Evolutionary conservation across 1,140 invertebrate species (phyloP), one percentile per base, ranked within the genome.

Genomic region (Odontomachus brunneus): DNA sequence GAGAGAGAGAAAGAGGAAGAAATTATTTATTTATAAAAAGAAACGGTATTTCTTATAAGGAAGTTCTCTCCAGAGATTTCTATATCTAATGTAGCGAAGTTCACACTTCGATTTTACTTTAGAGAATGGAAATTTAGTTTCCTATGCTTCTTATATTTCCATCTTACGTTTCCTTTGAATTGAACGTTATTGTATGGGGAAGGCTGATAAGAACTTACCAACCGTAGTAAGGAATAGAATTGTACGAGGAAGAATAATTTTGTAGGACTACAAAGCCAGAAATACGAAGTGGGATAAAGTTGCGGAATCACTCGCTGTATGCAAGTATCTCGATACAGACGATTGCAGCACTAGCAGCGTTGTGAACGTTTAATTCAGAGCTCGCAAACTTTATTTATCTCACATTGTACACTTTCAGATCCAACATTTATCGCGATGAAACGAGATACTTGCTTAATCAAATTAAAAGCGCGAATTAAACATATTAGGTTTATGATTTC

Each of bases 141-240:
- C 29, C 60, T 44, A 26, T n/a, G 51, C 29, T 26, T 33, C 29
- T 63, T 62, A 49, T 3, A 22, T 1, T 44, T 19, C 12, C 22
- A 49, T 29, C 72, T 62, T 63, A 63, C 49, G 62, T 62, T 49
- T 63, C 57, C 57, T 15, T 44, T n/a, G 24, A 74, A 74, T 74
- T 57, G 49, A 63, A 63, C 11, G 12, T 74, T 49, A 74, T 55
- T 71, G 51, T 71, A 38, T 26, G 7, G 5, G 29, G 51, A 72
- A 38, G 7, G n/a, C 24, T 49, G 24, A 49, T 49, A 63, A 26
- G 55, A 74, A 74, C 24, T 74, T 74, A 74, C 63, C 24, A 12
- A 49, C 57, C 14, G 57, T 48, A 62, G 17, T 2, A 22, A 33
- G 44, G 29, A 22, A 60, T 49, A 62, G 72, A 63, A 74, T 74